A percentile compares a stretch with the other conserved stretches of the same genome.
Evolutionary conservation across 2,888 invertebrate genomes (phyloP).

Genomic region (Scrobipalpa costella): DNA sequence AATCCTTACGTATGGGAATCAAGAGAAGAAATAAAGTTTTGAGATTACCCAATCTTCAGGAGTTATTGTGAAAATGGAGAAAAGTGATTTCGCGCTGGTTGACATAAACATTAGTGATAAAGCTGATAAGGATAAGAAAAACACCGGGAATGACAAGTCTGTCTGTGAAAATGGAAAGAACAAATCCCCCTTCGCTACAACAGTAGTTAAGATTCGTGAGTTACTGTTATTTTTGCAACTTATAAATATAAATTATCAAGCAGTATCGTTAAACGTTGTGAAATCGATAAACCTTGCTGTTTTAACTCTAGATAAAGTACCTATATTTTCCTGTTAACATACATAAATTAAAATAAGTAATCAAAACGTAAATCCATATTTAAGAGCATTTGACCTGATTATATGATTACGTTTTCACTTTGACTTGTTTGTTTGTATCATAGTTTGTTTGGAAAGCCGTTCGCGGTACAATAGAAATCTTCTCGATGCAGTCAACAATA

Average conservation of each 20-base stretch:
- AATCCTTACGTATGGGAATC: conserved; percentile 28
- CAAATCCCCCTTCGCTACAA: conserved; percentile 50
- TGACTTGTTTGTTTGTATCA: background rate
- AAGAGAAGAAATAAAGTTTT: background rate
- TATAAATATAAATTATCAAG: background rate
- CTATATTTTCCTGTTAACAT: conserved; percentile 3
- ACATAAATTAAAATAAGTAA: background rate
- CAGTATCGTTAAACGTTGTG: background rate
- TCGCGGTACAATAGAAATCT: conserved; percentile 30
- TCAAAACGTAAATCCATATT: background rate
- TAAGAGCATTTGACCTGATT: background rate
- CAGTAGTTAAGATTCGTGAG: conserved; percentile 71
- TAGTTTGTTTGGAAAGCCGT: conserved; percentile 11
- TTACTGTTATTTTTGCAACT: conserved; percentile 33
- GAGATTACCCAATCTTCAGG: background rate
- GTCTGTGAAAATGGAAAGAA: conserved; percentile 48
- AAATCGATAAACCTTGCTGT: background rate
- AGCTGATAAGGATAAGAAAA: conserved; percentile 53
- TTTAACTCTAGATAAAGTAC: background rate
- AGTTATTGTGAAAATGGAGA: conserved; percentile 50
- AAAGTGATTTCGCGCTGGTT: conserved; percentile 63
- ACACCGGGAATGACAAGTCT: conserved; percentile 39
- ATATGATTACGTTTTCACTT: background rate
- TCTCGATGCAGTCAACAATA: conserved; percentile 33
- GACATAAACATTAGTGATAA: conserved; percentile 58